phyloP scores from a whole-genome alignment of 2,888 invertebrate genomes.

The Stenodema calcarata region DNA sequence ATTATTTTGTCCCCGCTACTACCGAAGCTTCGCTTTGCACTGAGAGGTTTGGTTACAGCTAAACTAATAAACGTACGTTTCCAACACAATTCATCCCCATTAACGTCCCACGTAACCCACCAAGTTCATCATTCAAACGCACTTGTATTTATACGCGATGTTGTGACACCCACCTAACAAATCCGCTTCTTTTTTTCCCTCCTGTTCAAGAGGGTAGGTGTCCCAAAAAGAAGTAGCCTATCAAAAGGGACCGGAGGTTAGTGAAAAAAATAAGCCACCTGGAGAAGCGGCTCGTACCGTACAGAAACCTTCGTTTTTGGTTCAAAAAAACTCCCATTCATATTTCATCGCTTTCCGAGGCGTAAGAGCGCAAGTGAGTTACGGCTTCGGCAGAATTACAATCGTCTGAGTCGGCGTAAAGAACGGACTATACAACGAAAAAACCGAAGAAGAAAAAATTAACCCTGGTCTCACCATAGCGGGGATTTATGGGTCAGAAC shows the following conservation, averaged over 20 bases:
- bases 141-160: neutral
- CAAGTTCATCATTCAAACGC: neutral
- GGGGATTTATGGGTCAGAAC: slow-evolving; percentile 1
- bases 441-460: neutral
- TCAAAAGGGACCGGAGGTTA: neutral
- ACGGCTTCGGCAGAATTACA: slow-evolving; percentile 29
- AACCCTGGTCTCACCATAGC: neutral
- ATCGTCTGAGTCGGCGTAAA: neutral
- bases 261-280: neutral
- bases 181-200: neutral
- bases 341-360: slow-evolving; percentile 26
- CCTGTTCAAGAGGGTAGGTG: neutral
- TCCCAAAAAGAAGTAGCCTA: neutral
- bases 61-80: neutral
- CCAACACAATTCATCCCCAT: neutral
- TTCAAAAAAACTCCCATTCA: neutral
- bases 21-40: too few relatives aligned
- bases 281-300: neutral
- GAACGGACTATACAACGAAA: neutral
- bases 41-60: neutral
- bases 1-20: too few relatives aligned
- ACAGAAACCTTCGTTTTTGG: neutral
- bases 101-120: neutral
- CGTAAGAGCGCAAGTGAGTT: slow-evolving; percentile 29
- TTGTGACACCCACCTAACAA: slow-evolving; percentile 8